These are phyloP conservation scores for Pseudomugil gertrudae DNA, from an alignment of 2,797 vertebrate genomes.

Conservation along the genomic window DNA sequence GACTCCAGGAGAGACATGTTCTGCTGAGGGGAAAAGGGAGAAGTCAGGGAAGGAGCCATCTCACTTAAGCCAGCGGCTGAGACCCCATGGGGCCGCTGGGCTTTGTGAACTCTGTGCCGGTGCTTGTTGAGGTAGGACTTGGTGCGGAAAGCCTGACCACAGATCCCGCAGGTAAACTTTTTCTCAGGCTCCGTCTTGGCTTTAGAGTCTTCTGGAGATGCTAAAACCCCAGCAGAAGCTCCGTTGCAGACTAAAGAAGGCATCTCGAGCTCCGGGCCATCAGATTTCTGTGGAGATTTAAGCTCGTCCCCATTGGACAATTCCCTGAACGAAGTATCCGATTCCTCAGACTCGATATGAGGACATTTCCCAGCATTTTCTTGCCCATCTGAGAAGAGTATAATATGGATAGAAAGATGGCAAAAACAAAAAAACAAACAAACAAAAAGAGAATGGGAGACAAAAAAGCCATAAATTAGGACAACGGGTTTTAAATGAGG, in stretches of 20 bases:
- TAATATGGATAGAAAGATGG: slow-evolving; percentile 23
- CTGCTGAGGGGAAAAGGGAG: slow-evolving; percentile 97
- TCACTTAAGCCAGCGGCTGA: slow-evolving; percentile 85
- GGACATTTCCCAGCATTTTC: slow-evolving; percentile 91
- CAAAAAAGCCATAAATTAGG: slow-evolving; percentile 49
- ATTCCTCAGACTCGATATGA: slow-evolving; percentile 96
- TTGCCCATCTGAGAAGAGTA: slow-evolving; percentile 86
- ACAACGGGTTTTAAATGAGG: slow-evolving; percentile 5
- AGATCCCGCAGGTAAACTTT: slow-evolving; percentile 94
- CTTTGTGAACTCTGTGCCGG: slow-evolving; percentile 96
- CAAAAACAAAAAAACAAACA: neutral
- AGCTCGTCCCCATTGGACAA: slow-evolving; percentile 93
- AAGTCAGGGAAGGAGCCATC: slow-evolving; percentile 86
- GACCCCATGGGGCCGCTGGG: slow-evolving; percentile 83
- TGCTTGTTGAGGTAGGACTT: slow-evolving; percentile 99
- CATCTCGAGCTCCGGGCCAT: slow-evolving; percentile 74
- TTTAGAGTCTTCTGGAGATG: slow-evolving; percentile 88
- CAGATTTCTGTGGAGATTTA: slow-evolving; percentile 90
- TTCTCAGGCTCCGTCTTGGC: slow-evolving; percentile 91
- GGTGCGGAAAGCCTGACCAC: slow-evolving; percentile 97
- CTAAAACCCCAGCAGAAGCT: slow-evolving; percentile 64
- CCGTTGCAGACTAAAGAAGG: slow-evolving; percentile 78
- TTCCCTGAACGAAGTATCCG: slow-evolving; percentile 92
- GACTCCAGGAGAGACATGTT: slow-evolving; percentile 99
- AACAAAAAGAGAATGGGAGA: slow-evolving; percentile 19